Evolutionary conservation across 2,888 invertebrate genomes (phyloP).

Genomic region (Coremacera marginata): DNA sequence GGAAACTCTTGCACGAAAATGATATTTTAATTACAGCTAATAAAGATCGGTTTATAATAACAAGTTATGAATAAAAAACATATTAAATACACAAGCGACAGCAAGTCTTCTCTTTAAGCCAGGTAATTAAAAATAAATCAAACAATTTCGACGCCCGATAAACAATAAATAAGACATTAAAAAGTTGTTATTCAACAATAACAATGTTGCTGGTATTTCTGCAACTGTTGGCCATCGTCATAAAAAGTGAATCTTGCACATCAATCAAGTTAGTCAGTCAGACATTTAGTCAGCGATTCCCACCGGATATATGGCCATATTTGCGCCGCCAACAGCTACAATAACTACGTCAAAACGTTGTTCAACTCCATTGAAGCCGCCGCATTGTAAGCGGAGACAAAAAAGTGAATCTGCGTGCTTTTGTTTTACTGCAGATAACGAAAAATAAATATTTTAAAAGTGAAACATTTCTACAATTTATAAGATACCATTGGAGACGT

Average conservation of each 20-base stretch:
- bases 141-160: background rate
- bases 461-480: background rate
- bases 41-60: too few species aligned
- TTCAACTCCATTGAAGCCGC: background rate
- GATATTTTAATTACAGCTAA: too few species aligned
- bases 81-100: background rate
- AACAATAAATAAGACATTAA: background rate
- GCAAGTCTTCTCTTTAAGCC: background rate
- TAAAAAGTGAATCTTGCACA: constrained; percentile 9
- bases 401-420: constrained; percentile 18
- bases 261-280: constrained; percentile 13
- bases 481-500: too few species aligned
- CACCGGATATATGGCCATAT: constrained; percentile 24
- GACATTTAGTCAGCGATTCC: constrained; percentile 6
- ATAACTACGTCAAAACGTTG: background rate
- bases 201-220: background rate
- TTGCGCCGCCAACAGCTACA: background rate
- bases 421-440: background rate
- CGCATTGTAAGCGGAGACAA: background rate
- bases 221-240: background rate
- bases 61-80: too few species aligned
- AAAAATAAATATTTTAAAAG: background rate
- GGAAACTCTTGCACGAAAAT: too few species aligned
- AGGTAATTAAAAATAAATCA: background rate
- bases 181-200: too few species aligned